Base-by-base conservation (phyloP, 2,888 invertebrate species). In the Ptychoptera contaminata region DNA sequence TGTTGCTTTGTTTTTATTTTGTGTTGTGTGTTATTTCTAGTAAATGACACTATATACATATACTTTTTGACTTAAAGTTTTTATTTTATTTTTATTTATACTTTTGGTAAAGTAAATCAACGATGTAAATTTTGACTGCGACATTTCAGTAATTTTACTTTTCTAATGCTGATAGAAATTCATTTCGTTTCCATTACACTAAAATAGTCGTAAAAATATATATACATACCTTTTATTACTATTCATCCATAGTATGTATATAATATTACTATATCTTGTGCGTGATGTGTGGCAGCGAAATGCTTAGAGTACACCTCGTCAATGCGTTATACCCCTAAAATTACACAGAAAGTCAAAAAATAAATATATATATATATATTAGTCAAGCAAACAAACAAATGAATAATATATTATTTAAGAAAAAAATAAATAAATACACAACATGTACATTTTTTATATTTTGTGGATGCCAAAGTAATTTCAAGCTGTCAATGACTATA, bases 181-280 rank as follows among this genome's bases (percentile, higher is more conserved):
- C 37, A 37, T 37, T 37, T 37, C 15, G 37, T 15, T 37, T 37
- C 37, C 37, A 37, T 37, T 37, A 37, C 15, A 37, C 8, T 37
- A 37, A 37, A 37, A 37, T 37, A 37, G 16, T 37, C 37, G 37
- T 37, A 37, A 37, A 37, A 37, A 37, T 37, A 37, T 37, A 36
- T 36, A 36, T 36, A 14, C 12, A 14, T 36, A 15, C 9, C 15
- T 9, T 37, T 37, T 9, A 37, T 37, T 15, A 14, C 14, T 34
- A n/a, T 34, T 34, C 34, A 34, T 34, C 10, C 12, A 34, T 34
- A n/a, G 34, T 34, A n/a, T 6, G 5, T 34, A 10, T 34, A 34
- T n/a, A 31, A 8, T 10, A 10, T n/a, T 34, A 34, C 34, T 34
- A 34, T 34, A 34, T 34, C 10, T n/a, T n/a, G 12, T 34, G 12